Conservation (phyloP, 2,888 invertebrate species). For the Leucoma salicis region DNA sequence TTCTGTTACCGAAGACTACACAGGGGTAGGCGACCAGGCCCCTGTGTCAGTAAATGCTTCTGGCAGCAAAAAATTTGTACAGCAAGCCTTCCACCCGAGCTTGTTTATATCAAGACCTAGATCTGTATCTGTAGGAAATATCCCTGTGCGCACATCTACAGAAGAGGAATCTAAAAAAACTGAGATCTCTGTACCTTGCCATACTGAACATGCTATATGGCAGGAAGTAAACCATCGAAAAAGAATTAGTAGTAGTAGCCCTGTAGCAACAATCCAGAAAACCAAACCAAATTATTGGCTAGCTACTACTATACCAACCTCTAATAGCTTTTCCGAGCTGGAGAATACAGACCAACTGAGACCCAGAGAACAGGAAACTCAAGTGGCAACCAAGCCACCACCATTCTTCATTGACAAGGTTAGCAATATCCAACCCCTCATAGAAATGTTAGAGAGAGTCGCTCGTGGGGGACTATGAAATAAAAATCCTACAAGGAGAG, state of each 20-base stretch:
- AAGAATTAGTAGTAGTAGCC: not conserved
- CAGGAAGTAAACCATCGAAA: too few species aligned
- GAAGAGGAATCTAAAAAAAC: not conserved
- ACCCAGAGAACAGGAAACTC: not conserved
- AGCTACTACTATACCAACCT: not conserved
- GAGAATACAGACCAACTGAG: not conserved
- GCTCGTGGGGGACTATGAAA: too few species aligned
- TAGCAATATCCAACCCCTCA: too few species aligned
- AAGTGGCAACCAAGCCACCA: too few species aligned
- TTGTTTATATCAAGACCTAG: too few species aligned
- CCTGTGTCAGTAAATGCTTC: not conserved
- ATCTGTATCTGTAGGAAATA: too few species aligned
- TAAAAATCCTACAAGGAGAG: too few species aligned
- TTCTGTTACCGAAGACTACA: not conserved
- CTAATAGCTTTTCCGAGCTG: not conserved
- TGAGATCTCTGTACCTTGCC: not conserved
- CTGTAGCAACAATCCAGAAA: not conserved
- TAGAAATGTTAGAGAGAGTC: too few species aligned
- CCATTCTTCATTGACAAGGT: too few species aligned
- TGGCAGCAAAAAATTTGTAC: too few species aligned
- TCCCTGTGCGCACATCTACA: not conserved
- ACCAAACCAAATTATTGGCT: not conserved
- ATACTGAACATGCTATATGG: too few species aligned
- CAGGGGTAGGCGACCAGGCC: not conserved
- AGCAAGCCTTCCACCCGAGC: too few species aligned